These are phyloP conservation scores for Chaetophractus vellerosus DNA, from an alignment of 2,797 vertebrate genomes.

Conservation along the genomic window DNA sequence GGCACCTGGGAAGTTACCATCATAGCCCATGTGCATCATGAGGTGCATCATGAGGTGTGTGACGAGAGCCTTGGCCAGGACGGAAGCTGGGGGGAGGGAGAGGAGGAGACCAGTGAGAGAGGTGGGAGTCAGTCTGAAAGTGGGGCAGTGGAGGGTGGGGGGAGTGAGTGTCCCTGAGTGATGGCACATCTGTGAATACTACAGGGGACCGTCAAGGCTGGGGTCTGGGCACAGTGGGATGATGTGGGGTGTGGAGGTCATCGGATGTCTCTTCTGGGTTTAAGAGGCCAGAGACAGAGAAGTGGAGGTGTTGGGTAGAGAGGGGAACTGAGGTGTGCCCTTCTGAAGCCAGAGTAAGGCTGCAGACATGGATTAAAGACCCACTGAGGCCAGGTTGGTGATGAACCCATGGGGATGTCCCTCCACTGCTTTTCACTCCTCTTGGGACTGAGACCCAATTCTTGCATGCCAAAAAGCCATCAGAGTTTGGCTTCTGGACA, in stretches of 20 bases:
- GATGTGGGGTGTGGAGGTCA: background rate
- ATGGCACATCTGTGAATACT: background rate
- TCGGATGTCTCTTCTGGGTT: background rate
- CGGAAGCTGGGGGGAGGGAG: fast-evolving
- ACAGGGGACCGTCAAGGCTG: background rate
- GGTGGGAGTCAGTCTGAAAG: no score
- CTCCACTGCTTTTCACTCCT: background rate
- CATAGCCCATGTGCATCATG: background rate
- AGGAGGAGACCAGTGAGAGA: background rate
- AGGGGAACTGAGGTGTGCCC: background rate
- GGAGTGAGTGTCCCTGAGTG: background rate
- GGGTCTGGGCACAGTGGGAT: background rate
- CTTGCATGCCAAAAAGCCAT: background rate
- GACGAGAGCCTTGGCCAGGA: background rate
- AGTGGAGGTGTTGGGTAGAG: background rate
- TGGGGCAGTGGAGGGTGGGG: no score
- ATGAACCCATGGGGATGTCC: background rate
- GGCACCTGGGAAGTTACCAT: background rate
- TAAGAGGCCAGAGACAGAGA: background rate
- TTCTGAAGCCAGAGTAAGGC: background rate
- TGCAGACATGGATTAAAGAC: background rate
- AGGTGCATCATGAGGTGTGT: no score
- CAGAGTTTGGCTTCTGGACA: background rate
- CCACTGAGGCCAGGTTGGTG: background rate
- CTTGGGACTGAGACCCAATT: background rate